Evolutionary conservation across 2,113 vertebrate species (phyloP).

Genomic region (Cephalophus harveyi): DNA sequence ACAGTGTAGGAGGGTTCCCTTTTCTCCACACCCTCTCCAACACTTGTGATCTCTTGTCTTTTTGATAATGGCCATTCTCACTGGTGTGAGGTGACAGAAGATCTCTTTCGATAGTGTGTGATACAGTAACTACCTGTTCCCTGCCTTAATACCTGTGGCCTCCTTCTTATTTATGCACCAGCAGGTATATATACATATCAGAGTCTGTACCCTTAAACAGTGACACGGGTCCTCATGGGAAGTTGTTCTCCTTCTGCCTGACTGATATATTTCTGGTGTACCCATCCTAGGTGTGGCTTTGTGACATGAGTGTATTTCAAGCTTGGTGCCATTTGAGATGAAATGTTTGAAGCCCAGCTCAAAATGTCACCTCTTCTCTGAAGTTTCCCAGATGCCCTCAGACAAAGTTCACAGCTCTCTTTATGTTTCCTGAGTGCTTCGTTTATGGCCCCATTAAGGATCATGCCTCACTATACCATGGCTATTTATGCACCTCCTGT

Average conservation of each 20-base stretch:
- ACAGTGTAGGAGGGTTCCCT: background rate
- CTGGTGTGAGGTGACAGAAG: background rate
- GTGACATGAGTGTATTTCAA: background rate
- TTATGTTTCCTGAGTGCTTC: background rate
- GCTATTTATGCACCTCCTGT: background rate
- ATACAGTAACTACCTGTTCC: fast-evolving
- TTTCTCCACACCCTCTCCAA: background rate
- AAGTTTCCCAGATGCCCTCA: background rate
- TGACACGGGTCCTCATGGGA: background rate
- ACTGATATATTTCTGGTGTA: background rate
- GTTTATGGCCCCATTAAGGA: background rate
- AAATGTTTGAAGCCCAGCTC: background rate
- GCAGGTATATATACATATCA: background rate
- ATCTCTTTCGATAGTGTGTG: background rate
- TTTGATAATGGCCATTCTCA: background rate
- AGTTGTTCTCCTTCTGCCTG: background rate
- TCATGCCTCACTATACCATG: background rate
- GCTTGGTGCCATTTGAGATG: background rate
- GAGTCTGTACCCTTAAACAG: background rate
- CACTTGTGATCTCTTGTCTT: background rate
- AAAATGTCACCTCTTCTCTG: background rate
- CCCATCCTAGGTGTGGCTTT: background rate
- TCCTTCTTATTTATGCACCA: background rate
- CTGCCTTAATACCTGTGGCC: no score
- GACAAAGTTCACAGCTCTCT: background rate